These are phyloP conservation scores for Thalassophryne amazonica DNA, from an alignment of 2,797 vertebrate genomes.

Conservation along the genomic window DNA sequence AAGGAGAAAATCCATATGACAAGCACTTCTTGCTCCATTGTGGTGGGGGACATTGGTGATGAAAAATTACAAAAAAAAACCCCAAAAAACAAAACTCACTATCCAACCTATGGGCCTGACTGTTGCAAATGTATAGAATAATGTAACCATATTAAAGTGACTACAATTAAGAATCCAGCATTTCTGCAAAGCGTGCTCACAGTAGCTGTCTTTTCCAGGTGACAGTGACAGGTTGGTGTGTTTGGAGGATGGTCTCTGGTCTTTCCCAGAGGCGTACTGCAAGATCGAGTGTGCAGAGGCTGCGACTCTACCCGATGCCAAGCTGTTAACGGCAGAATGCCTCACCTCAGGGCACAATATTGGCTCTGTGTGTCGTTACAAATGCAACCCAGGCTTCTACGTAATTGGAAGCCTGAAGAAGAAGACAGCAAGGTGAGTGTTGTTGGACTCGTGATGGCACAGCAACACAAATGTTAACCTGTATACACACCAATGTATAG, in stretches of 20 bases:
- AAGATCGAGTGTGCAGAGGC: conserved; percentile 87
- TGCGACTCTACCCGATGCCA: conserved; percentile 75
- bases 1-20: too few species aligned
- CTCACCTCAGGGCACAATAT: conserved; percentile 83
- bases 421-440: conserved; percentile 81
- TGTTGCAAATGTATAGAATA: too few species aligned
- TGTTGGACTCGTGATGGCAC: not conserved
- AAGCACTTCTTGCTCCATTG: too few species aligned
- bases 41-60: too few species aligned
- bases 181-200: too few species aligned
- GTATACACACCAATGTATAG: too few species aligned
- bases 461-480: not conserved
- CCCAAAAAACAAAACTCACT: too few species aligned
- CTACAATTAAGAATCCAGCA: too few species aligned
- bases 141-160: too few species aligned
- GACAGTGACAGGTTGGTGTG: conserved; percentile 87
- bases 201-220: conserved; percentile 67
- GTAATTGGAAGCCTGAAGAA: conserved; percentile 66
- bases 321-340: conserved; percentile 81
- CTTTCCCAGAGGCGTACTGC: conserved; percentile 94
- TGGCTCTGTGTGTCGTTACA: conserved; percentile 87
- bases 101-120: too few species aligned
- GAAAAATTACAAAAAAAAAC: too few species aligned
- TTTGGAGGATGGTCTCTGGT: conserved; percentile 93
- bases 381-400: conserved; percentile 90